phyloP scores from a whole-genome alignment of 2,113 vertebrate species.

The Dolichallabes microphthalmus region DNA sequence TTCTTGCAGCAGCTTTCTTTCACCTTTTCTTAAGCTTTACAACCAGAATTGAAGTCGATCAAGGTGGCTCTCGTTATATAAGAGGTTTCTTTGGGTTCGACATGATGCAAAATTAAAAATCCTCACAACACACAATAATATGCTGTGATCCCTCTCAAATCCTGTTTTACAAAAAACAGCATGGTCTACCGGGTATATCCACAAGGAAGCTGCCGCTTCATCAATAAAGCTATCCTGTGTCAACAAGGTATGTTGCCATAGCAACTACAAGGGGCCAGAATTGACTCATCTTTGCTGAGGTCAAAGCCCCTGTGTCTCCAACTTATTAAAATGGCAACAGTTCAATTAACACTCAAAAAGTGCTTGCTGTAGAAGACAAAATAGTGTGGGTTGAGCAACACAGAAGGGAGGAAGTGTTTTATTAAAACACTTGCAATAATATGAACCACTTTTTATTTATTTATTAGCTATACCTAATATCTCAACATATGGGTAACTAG shows the following conservation, averaged over 20 bases:
- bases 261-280: conserved; percentile 43
- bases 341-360: conserved; percentile 47
- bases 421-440: background rate
- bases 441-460: background rate
- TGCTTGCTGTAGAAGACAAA: conserved; percentile 25
- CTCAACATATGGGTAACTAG: background rate
- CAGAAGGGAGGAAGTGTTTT: background rate
- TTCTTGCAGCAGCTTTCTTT: background rate
- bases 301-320: conserved; percentile 48
- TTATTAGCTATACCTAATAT: background rate
- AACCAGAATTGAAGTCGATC: conserved; percentile 20
- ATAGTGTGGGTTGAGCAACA: conserved; percentile 4
- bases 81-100: background rate
- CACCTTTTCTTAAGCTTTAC: background rate
- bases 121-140: background rate
- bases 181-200: background rate
- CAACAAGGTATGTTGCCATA: conserved; percentile 48
- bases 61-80: conserved; percentile 3
- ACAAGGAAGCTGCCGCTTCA: conserved; percentile 37
- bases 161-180: background rate
- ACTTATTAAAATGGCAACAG: conserved; percentile 49
- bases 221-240: conserved; percentile 48
- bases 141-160: background rate
- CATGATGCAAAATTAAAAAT: conserved; percentile 8
- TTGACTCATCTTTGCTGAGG: conserved; percentile 52